A percentile compares a stretch with the other conserved stretches of the same genome.
Conservation (phyloP, 92 coral and sea anemone species). For the Umimayanthus kanabou region DNA sequence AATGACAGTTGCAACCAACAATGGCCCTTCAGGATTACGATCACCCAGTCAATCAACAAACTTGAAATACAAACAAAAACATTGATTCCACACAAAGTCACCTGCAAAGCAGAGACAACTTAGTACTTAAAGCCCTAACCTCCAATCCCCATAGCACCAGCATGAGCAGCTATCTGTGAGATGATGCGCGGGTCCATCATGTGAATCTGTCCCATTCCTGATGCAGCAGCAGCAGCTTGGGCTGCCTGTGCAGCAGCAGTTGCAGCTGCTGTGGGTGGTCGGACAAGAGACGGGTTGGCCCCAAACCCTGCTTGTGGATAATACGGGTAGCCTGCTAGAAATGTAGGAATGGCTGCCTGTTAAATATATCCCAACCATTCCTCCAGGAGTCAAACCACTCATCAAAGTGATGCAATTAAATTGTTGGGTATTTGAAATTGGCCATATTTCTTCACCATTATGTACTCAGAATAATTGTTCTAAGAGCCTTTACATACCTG, state of each 20-base stretch:
- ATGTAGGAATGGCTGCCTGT: background rate
- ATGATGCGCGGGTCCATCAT: slow-evolving; percentile 53
- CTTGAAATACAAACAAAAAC: no score
- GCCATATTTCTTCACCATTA: no score
- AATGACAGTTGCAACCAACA: no score
- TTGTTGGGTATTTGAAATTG: no score
- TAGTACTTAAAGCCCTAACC: background rate
- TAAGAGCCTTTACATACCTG: no score
- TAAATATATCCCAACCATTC: no score
- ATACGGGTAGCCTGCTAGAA: slow-evolving; percentile 27
- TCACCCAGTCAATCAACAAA: no score
- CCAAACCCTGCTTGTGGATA: slow-evolving; percentile 51
- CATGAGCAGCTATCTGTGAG: slow-evolving; percentile 37
- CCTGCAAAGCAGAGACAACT: background rate
- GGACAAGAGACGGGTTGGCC: slow-evolving; percentile 59
- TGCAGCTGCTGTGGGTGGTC: slow-evolving; percentile 70
- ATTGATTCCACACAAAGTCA: background rate
- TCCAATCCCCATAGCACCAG: slow-evolving; percentile 35
- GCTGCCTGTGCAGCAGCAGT: slow-evolving; percentile 72
- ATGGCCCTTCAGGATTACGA: no score
- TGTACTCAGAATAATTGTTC: no score
- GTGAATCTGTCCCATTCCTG: slow-evolving; percentile 66
- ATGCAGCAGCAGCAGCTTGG: slow-evolving; percentile 63
- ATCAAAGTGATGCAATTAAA: no score
- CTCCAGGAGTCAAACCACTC: no score